Conservation (phyloP, 2,797 vertebrate genomes). For the Pristis pectinata region DNA sequence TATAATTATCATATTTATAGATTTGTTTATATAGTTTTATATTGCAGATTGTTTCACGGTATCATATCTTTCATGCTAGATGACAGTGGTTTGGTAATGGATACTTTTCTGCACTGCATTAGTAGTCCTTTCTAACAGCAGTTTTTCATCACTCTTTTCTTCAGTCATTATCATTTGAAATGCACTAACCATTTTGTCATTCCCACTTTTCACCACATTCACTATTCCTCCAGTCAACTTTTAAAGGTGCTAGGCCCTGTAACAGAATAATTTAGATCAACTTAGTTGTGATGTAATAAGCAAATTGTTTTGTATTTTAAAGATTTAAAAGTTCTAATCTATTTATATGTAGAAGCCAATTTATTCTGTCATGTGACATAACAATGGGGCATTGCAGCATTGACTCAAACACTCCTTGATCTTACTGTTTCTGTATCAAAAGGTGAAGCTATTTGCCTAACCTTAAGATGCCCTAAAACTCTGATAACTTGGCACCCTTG, state of each 20-base stretch:
- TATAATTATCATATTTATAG: not conserved
- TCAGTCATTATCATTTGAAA: not conserved
- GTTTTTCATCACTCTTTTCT: constrained; percentile 11
- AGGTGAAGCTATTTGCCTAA: not conserved
- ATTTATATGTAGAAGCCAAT: not conserved
- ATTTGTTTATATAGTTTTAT: not conserved
- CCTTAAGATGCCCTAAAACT: not conserved
- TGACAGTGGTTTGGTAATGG: not conserved
- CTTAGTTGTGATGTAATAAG: constrained; percentile 14
- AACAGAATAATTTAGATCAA: not conserved
- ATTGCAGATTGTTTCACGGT: not conserved
- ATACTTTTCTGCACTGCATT: not conserved
- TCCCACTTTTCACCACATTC: not conserved
- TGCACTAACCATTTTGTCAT: not conserved
- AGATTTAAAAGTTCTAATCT: not conserved
- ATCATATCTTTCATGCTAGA: not conserved
- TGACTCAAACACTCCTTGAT: not conserved
- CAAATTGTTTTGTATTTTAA: not conserved
- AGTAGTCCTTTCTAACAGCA: not conserved
- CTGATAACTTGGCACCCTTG: too few relatives aligned
- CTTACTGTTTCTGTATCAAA: not conserved
- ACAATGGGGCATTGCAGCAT: not conserved
- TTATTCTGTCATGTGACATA: not conserved
- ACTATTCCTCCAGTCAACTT: not conserved
- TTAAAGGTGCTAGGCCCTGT: too few relatives aligned